These are phyloP conservation scores for Solenopsis invicta DNA, from an alignment of 1,140 invertebrate species.

Conservation along the genomic window DNA sequence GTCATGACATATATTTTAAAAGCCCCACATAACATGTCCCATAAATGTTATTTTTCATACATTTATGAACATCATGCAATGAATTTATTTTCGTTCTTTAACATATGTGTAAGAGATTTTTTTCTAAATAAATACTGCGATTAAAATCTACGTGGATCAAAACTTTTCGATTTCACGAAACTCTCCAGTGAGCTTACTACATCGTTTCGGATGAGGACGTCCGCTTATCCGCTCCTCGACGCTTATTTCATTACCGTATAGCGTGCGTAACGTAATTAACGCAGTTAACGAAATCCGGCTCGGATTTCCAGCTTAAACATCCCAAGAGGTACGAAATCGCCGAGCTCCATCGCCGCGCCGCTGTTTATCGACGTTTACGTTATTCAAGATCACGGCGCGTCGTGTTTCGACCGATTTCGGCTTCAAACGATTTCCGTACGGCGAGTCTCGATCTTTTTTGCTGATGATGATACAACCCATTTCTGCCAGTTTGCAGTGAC, in stretches of 20 bases:
- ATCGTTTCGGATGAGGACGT: not conserved
- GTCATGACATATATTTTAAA: not conserved
- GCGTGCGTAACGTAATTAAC: not conserved
- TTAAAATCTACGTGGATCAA: not conserved
- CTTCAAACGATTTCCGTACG: not conserved
- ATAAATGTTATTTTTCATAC: not conserved
- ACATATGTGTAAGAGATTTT: not conserved
- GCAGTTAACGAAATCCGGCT: not conserved
- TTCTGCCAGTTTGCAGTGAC: conserved; percentile 28
- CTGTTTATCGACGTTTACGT: not conserved
- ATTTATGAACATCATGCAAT: not conserved
- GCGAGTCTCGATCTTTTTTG: not conserved
- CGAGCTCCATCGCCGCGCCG: not conserved
- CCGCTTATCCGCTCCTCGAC: not conserved
- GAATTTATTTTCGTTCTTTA: not conserved
- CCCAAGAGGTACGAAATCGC: not conserved
- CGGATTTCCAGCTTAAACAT: not conserved
- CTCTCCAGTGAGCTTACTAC: not conserved
- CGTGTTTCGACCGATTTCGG: not conserved
- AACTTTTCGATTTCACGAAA: not conserved
- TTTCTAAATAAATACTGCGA: not conserved
- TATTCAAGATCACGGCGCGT: not conserved
- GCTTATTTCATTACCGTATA: not conserved
- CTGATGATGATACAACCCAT: conserved; percentile 19
- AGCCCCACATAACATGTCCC: not conserved